Evolutionary conservation across 2,888 invertebrate genomes (phyloP).

Genomic region (Apotomis betuletana): DNA sequence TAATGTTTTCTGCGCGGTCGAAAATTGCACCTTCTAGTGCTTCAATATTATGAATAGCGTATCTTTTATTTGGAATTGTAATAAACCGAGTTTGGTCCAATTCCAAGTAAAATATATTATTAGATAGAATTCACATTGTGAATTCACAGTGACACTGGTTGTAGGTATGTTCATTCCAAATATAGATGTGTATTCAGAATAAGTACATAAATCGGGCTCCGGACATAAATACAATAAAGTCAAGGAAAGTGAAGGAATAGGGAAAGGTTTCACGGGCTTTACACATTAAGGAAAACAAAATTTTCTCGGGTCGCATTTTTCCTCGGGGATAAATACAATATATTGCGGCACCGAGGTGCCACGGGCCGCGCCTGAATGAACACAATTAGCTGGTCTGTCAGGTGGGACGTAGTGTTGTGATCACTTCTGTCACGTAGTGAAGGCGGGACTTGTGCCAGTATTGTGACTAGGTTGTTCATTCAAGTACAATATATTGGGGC

Average conservation of each 20-base stretch:
- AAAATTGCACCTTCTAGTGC: no score
- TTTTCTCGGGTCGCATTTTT: slow-evolving; percentile 34
- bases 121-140: no score
- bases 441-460: background rate
- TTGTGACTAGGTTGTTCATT: no score
- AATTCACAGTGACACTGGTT: no score
- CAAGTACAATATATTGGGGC: slow-evolving; percentile 34
- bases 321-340: slow-evolving; percentile 37
- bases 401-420: slow-evolving; percentile 5
- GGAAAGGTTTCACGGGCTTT: slow-evolving; percentile 37
- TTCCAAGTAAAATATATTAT: no score
- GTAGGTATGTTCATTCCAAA: background rate
- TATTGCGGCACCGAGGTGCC: slow-evolving; percentile 35
- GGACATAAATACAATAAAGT: slow-evolving; percentile 38
- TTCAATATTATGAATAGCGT: no score
- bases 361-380: slow-evolving; percentile 30
- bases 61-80: no score
- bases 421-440: background rate
- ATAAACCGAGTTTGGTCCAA: no score
- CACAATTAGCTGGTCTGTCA: slow-evolving; percentile 33
- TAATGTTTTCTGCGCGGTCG: no score
- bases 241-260: slow-evolving; percentile 29
- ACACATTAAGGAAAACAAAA: slow-evolving; percentile 39
- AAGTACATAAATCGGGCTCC: slow-evolving; percentile 17
- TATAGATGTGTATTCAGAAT: background rate